Percentiles rank a stretch among this genome's conserved stretches.
These are phyloP conservation scores for Gobio gobio DNA, from an alignment of 2,113 vertebrate genomes.

Conservation along the genomic window DNA sequence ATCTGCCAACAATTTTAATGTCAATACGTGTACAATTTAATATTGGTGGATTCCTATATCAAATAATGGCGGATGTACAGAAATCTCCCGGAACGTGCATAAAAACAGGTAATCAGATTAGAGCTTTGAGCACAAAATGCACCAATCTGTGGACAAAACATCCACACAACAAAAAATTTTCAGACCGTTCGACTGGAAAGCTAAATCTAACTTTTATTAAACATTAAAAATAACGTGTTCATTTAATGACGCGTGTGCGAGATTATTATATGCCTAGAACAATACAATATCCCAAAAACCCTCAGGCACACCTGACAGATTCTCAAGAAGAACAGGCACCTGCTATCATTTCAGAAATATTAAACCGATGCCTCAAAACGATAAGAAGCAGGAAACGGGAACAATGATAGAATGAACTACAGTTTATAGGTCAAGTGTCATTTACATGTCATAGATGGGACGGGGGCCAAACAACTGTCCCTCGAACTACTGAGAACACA, in stretches of 20 bases:
- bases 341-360: neutral
- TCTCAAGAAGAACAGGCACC: neutral
- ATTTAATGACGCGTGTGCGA: neutral
- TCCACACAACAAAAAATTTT: neutral
- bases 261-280: neutral
- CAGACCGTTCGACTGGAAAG: neutral
- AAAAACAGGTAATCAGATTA: neutral
- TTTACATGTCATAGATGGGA: conserved; percentile 25
- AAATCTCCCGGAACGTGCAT: neutral
- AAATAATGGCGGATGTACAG: neutral
- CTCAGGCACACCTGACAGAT: neutral
- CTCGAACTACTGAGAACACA: neutral
- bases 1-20: neutral
- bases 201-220: too few relatives aligned
- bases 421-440: conserved; percentile 23
- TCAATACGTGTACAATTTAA: neutral
- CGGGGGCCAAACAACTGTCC: conserved; percentile 19
- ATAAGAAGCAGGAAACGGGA: neutral
- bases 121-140: neutral
- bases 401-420: neutral
- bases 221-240: neutral
- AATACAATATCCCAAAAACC: neutral
- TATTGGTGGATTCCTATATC: neutral
- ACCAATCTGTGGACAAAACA: neutral
- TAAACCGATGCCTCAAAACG: neutral